phyloP scores from a whole-genome alignment of 2,888 invertebrate species.

The Drosophila rubida region DNA sequence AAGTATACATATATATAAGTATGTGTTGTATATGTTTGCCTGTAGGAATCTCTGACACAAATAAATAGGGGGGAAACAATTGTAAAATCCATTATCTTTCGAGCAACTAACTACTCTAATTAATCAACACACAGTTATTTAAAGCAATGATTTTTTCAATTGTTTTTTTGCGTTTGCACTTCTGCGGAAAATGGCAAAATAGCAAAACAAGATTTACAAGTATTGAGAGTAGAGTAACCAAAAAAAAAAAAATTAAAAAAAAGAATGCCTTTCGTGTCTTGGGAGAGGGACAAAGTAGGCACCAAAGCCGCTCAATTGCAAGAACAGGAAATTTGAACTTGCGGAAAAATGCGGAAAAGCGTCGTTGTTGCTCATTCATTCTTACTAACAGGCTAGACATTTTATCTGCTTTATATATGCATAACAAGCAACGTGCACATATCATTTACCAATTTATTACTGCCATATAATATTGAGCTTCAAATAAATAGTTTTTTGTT shows the following conservation, averaged over 20 bases:
- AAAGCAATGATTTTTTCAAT: background rate
- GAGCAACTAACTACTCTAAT: background rate
- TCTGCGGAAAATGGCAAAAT: conserved; percentile 22
- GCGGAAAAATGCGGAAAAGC: conserved; percentile 71
- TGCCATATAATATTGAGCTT: conserved; percentile 55
- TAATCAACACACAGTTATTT: background rate
- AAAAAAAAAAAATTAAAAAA: conserved; percentile 39
- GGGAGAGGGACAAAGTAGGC: background rate
- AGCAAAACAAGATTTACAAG: conserved; percentile 77
- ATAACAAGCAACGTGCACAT: conserved; percentile 15
- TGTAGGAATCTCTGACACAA: conserved; percentile 19
- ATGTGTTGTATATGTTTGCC: conserved; percentile 4
- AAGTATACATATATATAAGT: background rate
- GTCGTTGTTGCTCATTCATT: conserved; percentile 27
- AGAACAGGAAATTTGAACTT: conserved; percentile 78
- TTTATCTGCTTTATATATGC: conserved; percentile 45
- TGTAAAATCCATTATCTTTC: conserved; percentile 13
- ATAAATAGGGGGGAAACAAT: conserved; percentile 21
- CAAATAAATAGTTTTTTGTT: conserved; percentile 57
- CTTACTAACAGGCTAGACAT: conserved; percentile 37
- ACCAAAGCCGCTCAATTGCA: conserved; percentile 29
- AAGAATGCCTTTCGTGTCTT: conserved; percentile 42
- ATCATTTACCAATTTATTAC: conserved; percentile 49
- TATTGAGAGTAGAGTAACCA: conserved; percentile 57
- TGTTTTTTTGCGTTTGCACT: background rate